Base-by-base conservation (phyloP, 1,140 invertebrate species). In the Drosophila tsacasi region DNA sequence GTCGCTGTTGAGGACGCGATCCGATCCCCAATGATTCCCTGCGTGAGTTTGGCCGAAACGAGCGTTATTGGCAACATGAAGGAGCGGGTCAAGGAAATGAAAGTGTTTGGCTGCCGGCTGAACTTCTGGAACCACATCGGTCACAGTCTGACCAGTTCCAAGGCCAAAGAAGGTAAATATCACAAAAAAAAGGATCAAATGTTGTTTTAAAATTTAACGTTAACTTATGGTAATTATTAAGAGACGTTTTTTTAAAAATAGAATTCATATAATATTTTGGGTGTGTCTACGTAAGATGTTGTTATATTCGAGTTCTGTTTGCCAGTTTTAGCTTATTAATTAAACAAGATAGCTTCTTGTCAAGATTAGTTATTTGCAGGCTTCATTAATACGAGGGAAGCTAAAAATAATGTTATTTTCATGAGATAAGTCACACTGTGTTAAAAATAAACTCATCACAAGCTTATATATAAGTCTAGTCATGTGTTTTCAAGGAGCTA, bases 21-120 rank as follows among this genome's bases (percentile, higher is more conserved):
- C 61, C 59, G 49, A 63, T 66, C 69, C 66, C 85, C 81, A 81
- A 93, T 93, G 92, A 93, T 93, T 84, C 92, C 92, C 85, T 93
- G 92, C 79, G 92, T 93, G 64, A 93, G 92, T 84, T 79, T 93
- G 64, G 91, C 92, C 72, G 92, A 93, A 91, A 93, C 92, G 79
- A 93, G 92, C 82, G 92, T 93, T 62, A 92, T 93, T 77, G 91
- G 91, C 83, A 93, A 93, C 78, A 93, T 93, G 91, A 93, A 93
- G 89, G 92, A 93, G 72, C 91, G 92, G 69, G 92, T 93, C 61
- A 93, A 93, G 83, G 92, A 93, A 81, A 93, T 93, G 92, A 92
- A 93, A 74, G 92, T 93, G 52, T 93, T 93, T 60, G 92, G 92
- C 62, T 93, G 92, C 82, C 89, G 92, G 63, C 79, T 93, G 49